Conservation (phyloP, 2,888 invertebrate species). For the Drosophila melanosoma region DNA sequence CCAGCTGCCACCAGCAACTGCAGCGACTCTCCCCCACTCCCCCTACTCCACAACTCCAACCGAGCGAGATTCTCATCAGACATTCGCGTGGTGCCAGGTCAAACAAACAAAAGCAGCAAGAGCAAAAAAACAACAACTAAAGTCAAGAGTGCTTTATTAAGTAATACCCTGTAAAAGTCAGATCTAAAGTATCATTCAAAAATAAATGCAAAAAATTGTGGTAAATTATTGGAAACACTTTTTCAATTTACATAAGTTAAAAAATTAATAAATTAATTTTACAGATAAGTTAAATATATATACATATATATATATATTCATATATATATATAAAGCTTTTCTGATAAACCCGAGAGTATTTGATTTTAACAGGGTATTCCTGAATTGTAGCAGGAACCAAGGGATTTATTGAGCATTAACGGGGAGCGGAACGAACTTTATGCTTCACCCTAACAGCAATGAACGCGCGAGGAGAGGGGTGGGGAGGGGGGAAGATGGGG, state of each 20-base stretch:
- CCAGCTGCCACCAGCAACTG: not conserved
- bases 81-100: slow-evolving; percentile 12
- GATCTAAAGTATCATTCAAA: not conserved
- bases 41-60: too few relatives aligned
- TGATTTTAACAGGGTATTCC: slow-evolving; percentile 6
- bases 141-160: not conserved
- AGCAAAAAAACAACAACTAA: not conserved
- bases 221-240: not conserved
- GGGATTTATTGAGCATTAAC: not conserved
- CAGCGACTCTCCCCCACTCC: too few relatives aligned
- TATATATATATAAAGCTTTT: not conserved
- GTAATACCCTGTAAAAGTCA: not conserved
- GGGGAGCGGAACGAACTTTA: not conserved
- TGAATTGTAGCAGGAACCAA: not conserved
- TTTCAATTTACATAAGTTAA: not conserved
- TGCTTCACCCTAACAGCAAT: not conserved
- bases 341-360: not conserved
- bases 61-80: not conserved
- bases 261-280: not conserved
- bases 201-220: not conserved
- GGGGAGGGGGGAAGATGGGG: not conserved
- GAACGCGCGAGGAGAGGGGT: not conserved
- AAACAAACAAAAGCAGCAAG: not conserved
- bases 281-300: too few relatives aligned
- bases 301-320: too few relatives aligned